Evolutionary conservation across 2,888 invertebrate genomes (phyloP).

Genomic region (Pheosia tremula): DNA sequence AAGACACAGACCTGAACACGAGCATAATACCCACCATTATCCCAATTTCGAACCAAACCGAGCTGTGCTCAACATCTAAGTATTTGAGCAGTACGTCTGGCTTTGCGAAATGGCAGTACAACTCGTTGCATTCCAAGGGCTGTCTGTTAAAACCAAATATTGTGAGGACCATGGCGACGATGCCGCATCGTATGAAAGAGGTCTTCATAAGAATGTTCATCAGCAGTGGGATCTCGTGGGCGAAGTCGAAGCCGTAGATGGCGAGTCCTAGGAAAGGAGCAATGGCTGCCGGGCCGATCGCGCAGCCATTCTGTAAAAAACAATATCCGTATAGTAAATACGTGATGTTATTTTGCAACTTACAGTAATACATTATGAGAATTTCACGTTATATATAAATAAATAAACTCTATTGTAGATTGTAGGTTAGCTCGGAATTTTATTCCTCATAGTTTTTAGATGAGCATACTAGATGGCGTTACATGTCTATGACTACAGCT

Average conservation of each 20-base stretch:
- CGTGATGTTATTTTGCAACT: neutral
- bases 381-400: too few species aligned
- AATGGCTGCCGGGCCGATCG: constrained; percentile 86
- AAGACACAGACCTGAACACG: constrained; percentile 83
- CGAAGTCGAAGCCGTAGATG: constrained; percentile 89
- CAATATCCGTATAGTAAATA: neutral
- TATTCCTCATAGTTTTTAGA: too few species aligned
- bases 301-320: constrained; percentile 86
- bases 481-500: too few species aligned
- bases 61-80: constrained; percentile 83
- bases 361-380: too few species aligned
- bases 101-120: constrained; percentile 88
- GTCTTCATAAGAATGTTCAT: constrained; percentile 87
- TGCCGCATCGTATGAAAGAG: constrained; percentile 87
- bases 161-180: constrained; percentile 85
- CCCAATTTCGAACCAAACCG: constrained; percentile 84
- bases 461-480: too few species aligned
- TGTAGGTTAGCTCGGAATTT: too few species aligned
- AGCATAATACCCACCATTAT: constrained; percentile 81
- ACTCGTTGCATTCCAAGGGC: constrained; percentile 82
- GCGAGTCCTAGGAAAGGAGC: constrained; percentile 88
- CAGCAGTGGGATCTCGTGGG: constrained; percentile 83
- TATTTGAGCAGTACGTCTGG: constrained; percentile 86
- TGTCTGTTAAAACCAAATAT: constrained; percentile 86
- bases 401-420: too few species aligned